Evolutionary conservation across 2,113 vertebrate species (phyloP).

Genomic region (Aramus guarauna): DNA sequence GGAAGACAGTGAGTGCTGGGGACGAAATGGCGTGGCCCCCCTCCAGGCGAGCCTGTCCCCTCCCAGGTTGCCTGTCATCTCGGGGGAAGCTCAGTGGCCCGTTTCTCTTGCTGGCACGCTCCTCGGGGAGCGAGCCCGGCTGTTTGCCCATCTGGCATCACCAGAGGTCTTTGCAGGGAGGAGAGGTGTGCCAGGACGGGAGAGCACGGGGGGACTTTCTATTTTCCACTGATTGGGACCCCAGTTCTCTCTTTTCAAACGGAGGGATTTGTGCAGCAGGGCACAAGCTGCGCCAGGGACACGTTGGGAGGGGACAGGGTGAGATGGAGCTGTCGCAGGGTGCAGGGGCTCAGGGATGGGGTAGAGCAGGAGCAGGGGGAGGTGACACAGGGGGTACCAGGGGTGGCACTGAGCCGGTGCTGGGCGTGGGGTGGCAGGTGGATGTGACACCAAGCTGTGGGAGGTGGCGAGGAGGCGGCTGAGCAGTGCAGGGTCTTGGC

Average conservation of each 20-base stretch:
- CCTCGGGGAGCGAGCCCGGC: neutral
- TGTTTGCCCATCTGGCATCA: slow-evolving; percentile 8
- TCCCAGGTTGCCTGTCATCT: neutral
- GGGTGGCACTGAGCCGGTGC: neutral
- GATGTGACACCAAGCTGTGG: neutral
- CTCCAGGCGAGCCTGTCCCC: neutral
- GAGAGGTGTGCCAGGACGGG: neutral
- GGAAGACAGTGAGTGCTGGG: neutral
- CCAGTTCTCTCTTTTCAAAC: neutral
- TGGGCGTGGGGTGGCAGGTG: neutral
- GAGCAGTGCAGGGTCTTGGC: neutral
- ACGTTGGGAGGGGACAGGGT: neutral
- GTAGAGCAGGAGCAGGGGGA: neutral
- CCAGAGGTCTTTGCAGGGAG: neutral
- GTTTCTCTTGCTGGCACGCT: neutral
- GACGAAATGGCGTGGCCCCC: rapidly evolving
- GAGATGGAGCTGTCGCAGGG: neutral
- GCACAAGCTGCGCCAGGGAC: no score
- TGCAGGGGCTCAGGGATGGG: neutral
- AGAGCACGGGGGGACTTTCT: neutral
- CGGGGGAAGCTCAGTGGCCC: neutral
- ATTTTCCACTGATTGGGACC: neutral
- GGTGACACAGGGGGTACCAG: neutral
- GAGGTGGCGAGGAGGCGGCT: neutral
- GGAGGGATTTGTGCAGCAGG: no score